phyloP scores from a whole-genome alignment of 2,113 vertebrate genomes.

The Tympanuchus pallidicinctus region DNA sequence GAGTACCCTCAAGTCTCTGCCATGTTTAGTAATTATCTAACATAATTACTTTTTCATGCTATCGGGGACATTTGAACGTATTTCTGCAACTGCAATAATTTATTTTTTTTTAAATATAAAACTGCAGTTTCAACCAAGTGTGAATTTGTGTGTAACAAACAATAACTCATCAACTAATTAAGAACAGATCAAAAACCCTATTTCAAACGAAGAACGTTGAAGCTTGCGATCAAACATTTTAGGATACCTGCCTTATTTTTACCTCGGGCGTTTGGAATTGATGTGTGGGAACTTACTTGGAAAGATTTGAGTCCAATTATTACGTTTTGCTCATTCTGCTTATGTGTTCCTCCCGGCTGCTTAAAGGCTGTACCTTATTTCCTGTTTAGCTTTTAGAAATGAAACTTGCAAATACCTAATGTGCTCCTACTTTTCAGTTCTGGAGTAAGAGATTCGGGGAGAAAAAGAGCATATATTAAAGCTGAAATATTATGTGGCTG shows the following conservation, averaged over 20 bases:
- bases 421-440: neutral
- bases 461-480: neutral
- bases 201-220: neutral
- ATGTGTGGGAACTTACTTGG: slow-evolving; percentile 34
- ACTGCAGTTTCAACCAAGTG: neutral
- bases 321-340: slow-evolving; percentile 17
- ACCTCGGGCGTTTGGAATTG: neutral
- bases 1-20: neutral
- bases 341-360: slow-evolving; percentile 9
- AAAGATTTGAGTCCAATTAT: slow-evolving; percentile 27
- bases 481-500: neutral
- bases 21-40: neutral
- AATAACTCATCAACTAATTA: neutral
- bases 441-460: neutral
- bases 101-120: neutral
- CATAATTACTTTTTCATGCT: neutral
- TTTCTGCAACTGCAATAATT: neutral
- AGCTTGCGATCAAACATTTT: neutral
- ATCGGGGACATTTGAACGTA: neutral
- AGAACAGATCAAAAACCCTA: neutral
- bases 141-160: neutral
- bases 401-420: neutral
- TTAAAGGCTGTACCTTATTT: neutral
- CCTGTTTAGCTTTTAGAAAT: neutral
- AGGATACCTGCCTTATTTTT: slow-evolving; percentile 44